Base-by-base conservation (phyloP, 2,113 vertebrate genomes). In the Osmerus eperlanus region DNA sequence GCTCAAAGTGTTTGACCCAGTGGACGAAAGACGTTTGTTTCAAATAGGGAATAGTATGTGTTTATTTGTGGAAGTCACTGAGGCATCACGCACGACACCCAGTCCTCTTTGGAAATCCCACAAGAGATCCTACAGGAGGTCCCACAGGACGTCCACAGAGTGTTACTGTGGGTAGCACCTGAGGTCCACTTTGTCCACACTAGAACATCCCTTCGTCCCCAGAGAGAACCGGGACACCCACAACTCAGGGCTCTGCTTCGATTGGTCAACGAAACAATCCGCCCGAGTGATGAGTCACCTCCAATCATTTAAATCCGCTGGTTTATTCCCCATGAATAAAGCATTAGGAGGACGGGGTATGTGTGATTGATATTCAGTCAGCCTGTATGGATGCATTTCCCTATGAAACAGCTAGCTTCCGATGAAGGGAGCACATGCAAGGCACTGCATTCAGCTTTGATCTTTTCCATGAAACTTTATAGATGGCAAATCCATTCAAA, bases 281-380 rank as follows among this genome's bases (percentile, higher is more conserved):
- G 77, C 71, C 70, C 0, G 41, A 8, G 52, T 41, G 74, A 83
- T 89, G 89, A 88, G 72, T 89, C 89, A 87, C 81, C 67, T 64
- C 60, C 69, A 68, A 54, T 79, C 66, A 83, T 79, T 84, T 32
- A 67, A 71, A 74, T 71, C 72, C 29, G 13, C 51, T 5, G 18
- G 58, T 74, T 62, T 25, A 67, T 74, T 51, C 65, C 51, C 47
- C 65, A 71, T 74, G 72, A 74, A 78, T 71, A 71, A 78, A 78
- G 25, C 68, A 74, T 51, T 15, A n/a, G 60, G 53, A 62, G 6
- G 8, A 58, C 47, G 62, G 65, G 56, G 32, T 62, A n/a, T 78
- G 52, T 68, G 69, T 8, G 74, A 82, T 80, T 87, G 75, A 80
- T 84, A 84, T 84, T 85, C 82, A 79, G 61, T 58, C 64, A 32